Evolutionary conservation across 2,888 invertebrate species (phyloP).

Genomic region (Hylaea fasciaria): DNA sequence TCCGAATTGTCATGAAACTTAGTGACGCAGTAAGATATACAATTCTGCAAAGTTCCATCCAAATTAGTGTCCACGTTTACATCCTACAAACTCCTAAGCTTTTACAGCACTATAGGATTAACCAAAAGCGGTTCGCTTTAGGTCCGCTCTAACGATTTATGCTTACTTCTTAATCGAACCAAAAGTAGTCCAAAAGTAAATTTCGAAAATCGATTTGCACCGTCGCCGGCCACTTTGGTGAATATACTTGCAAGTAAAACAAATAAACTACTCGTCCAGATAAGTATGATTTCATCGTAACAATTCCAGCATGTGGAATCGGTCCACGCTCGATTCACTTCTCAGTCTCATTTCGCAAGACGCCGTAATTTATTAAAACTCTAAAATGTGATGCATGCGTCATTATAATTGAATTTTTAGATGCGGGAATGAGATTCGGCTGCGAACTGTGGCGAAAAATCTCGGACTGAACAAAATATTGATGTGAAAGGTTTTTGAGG

Average conservation of each 20-base stretch:
- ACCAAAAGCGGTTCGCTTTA: too few relatives aligned
- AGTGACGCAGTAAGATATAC: too few relatives aligned
- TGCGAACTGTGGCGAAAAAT: background rate
- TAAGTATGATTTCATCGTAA: conserved; percentile 32
- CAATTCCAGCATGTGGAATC: conserved; percentile 25
- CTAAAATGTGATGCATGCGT: conserved; percentile 7
- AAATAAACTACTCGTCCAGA: conserved; percentile 26
- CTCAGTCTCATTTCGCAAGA: conserved; percentile 26
- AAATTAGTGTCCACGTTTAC: too few relatives aligned
- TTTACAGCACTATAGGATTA: too few relatives aligned
- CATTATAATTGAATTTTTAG: conserved; percentile 20
- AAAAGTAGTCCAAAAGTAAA: too few relatives aligned
- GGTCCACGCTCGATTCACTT: conserved; percentile 14
- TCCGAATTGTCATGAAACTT: too few relatives aligned
- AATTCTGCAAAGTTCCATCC: too few relatives aligned
- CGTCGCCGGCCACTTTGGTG: conserved; percentile 9
- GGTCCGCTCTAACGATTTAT: too few relatives aligned
- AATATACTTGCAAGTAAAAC: conserved; percentile 14
- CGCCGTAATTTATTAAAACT: conserved; percentile 24
- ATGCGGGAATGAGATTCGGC: conserved; percentile 3
- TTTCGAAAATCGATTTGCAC: conserved; percentile 3
- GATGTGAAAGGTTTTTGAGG: too few relatives aligned
- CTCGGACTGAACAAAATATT: background rate
- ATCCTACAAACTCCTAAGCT: too few relatives aligned
- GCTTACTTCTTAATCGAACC: too few relatives aligned